These are phyloP conservation scores for Cyanoramphus novaezelandiae DNA, from an alignment of 2,113 vertebrate genomes.

Conservation along the genomic window DNA sequence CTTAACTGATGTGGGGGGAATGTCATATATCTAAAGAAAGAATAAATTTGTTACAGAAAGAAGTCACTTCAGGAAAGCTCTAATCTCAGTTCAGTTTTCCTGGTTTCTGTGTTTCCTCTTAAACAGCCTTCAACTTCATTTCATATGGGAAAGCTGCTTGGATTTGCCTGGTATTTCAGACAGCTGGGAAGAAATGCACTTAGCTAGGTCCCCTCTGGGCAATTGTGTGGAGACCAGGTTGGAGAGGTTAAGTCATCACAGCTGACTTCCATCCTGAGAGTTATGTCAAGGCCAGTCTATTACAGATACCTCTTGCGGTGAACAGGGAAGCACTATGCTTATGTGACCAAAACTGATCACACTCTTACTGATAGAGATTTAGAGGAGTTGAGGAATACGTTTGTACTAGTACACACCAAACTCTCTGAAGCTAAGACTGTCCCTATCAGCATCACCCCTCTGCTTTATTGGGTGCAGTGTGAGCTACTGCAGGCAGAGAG, in stretches of 20 bases:
- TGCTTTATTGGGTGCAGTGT: neutral
- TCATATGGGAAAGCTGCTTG: neutral
- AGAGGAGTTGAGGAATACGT: neutral
- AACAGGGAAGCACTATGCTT: neutral
- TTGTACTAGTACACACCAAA: neutral
- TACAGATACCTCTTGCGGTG: neutral
- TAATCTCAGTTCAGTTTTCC: neutral
- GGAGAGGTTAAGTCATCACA: neutral
- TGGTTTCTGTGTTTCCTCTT: neutral
- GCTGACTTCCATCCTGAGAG: neutral
- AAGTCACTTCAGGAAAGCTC: neutral
- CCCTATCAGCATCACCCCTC: neutral
- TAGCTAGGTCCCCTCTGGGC: neutral
- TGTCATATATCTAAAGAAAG: constrained; percentile 88
- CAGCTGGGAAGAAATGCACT: neutral
- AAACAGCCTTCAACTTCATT: neutral
- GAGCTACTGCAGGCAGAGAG: neutral
- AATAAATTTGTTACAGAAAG: neutral
- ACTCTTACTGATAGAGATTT: neutral
- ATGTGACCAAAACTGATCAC: neutral
- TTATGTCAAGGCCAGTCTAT: neutral
- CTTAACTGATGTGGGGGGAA: constrained; percentile 82
- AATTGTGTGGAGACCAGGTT: neutral
- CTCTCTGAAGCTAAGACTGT: neutral
- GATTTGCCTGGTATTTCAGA: neutral